Conservation (phyloP, 2,113 vertebrate genomes). For the Andinoacara biseriatus region DNA sequence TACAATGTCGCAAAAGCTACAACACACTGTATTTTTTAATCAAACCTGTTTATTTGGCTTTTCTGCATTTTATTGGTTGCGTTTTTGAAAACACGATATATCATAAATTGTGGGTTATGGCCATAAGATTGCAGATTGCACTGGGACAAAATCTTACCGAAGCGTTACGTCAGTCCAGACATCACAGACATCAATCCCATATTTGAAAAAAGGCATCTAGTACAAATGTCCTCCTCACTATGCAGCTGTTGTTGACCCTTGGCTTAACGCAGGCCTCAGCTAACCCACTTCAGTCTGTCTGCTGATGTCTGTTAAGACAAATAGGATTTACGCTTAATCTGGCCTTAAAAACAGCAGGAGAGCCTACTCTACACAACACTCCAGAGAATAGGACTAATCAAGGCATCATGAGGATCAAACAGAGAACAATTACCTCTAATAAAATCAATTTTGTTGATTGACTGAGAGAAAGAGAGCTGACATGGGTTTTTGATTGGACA, state of each 20-base stretch:
- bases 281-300: slow-evolving; percentile 52
- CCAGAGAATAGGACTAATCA: slow-evolving; percentile 68
- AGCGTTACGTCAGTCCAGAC: background rate
- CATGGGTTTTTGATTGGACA: slow-evolving; percentile 45
- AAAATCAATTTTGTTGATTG: slow-evolving; percentile 54
- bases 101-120: too few species aligned
- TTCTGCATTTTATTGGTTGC: background rate
- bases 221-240: background rate
- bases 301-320: slow-evolving; percentile 62
- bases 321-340: slow-evolving; percentile 72
- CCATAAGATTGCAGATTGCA: background rate
- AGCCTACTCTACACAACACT: slow-evolving; percentile 36
- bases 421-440: slow-evolving; percentile 60
- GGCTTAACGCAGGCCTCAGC: slow-evolving; percentile 11
- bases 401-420: slow-evolving; percentile 57
- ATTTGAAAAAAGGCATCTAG: slow-evolving; percentile 5
- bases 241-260: slow-evolving; percentile 41
- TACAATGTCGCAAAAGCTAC: background rate
- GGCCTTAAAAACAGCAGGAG: slow-evolving; percentile 62
- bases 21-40: too few species aligned
- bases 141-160: background rate
- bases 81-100: too few species aligned
- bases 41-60: background rate
- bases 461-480: slow-evolving; percentile 22
- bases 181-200: background rate